Base-by-base conservation (phyloP, 2,113 vertebrate species). In the Anguilla japonica region DNA sequence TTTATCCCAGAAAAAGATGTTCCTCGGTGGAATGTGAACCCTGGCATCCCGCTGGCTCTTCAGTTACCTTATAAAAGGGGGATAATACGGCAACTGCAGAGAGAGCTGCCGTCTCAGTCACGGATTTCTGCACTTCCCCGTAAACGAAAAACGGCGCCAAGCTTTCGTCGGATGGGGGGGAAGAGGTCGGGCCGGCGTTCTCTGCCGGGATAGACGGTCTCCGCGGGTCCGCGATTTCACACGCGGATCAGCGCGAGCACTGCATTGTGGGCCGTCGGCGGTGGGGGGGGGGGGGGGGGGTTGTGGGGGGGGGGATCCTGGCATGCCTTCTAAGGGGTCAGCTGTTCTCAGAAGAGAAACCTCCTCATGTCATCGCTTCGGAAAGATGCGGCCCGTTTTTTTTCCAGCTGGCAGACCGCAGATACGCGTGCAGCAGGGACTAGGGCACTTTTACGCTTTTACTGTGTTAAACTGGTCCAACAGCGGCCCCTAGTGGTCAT, bases 401-500 rank as follows among this genome's bases (percentile, higher is more conserved):
- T 67, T 6, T 2, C 3, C 22, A 67, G 3, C 18, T 22, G 18
- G 18, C 5, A 67, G 13, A 26, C 22, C 39, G 13, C 83, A 67
- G 40, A 71, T 56, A 43, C 56, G 15, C 14, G 13, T 14, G 13
- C 14, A 18, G 1, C 34, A 34, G 34, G 15, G 43, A 71, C 43
- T 26, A 84, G 67, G 85, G 5, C 75, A 40, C 3, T 67, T 50
- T 50, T 43, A 46, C 56, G 50, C 7, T 53, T 34, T 81, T 86
- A 83, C 39, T n/a, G 18, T 26, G 85, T 16, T 56, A 53, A n/a
- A 0, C 75, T 34, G 57, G 81, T 90, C 63, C 71, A 82, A 88
- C 89, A 89, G 87, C 93, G 94, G 90, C 91, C 89, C 88, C 94
- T 94, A 90, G 91, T 94, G 94, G 94, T 75, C 20, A 18, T 83